These are phyloP conservation scores for Cynopterus brachyotis DNA, from an alignment of 2,113 vertebrate genomes.

Conservation along the genomic window DNA sequence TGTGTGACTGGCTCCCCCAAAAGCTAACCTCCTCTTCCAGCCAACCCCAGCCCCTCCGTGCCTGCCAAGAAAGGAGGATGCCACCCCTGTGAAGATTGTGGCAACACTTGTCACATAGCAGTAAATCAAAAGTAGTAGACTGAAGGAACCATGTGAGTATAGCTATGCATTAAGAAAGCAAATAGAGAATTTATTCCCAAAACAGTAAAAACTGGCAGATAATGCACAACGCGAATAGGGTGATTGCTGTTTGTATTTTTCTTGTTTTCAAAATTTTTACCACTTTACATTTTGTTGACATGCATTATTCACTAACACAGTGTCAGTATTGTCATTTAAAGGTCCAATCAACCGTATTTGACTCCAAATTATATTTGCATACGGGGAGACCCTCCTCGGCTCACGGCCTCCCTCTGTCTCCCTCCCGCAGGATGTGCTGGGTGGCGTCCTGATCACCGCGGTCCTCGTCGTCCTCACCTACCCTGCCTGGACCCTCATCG, in stretches of 20 bases:
- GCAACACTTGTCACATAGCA: not conserved
- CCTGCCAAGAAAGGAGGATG: not conserved
- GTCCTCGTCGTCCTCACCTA: constrained; percentile 85
- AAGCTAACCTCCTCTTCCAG: too few relatives aligned
- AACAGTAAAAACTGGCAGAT: not conserved
- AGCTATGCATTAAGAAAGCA: not conserved
- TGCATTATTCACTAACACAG: not conserved
- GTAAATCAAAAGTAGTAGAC: not conserved
- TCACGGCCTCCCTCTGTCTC: not conserved
- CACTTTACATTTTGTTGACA: not conserved
- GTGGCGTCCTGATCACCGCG: constrained; percentile 87
- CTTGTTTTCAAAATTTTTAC: not conserved
- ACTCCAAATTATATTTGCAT: rapidly evolving
- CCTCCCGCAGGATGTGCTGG: constrained; percentile 91
- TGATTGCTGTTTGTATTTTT: not conserved
- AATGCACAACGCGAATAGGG: not conserved
- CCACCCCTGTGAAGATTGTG: not conserved
- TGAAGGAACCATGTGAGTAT: not conserved
- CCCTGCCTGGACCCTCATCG: constrained; percentile 90
- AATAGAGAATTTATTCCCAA: not conserved
- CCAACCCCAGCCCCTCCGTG: too few relatives aligned
- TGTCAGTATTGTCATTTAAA: not conserved
- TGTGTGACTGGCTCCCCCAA: rapidly evolving
- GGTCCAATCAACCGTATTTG: too few relatives aligned
- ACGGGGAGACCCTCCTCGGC: not conserved